Conservation (phyloP, 2,888 invertebrate genomes). For the Lasioglossum calceatum region DNA sequence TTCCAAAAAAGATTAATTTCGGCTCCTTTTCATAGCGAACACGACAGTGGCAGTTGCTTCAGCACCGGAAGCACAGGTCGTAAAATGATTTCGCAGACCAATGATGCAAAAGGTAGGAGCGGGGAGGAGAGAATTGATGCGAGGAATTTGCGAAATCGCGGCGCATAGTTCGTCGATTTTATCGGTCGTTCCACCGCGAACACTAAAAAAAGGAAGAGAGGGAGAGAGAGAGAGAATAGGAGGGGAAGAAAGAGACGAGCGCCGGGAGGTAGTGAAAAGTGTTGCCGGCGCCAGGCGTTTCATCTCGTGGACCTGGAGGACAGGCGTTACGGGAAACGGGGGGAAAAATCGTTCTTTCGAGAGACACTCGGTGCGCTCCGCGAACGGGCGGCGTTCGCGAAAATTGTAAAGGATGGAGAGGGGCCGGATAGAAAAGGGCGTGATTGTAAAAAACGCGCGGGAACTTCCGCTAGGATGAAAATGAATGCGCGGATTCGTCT, state of each 20-base stretch:
- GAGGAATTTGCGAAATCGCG: not conserved
- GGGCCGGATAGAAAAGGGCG: constrained; percentile 42
- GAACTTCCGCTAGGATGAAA: constrained; percentile 60
- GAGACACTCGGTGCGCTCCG: constrained; percentile 11
- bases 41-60: not conserved
- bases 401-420: constrained; percentile 49
- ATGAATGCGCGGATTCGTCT: constrained; percentile 61
- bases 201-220: not conserved
- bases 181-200: not conserved
- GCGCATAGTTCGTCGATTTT: not conserved
- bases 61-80: not conserved
- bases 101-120: not conserved
- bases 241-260: not conserved
- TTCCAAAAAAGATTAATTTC: not conserved
- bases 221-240: not conserved
- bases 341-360: constrained; percentile 33
- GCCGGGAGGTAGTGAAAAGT: not conserved
- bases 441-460: constrained; percentile 68
- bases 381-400: constrained; percentile 2
- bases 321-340: not conserved
- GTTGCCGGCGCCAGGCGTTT: not conserved
- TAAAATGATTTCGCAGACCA: constrained; percentile 26
- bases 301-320: constrained; percentile 2
- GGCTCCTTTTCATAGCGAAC: not conserved
- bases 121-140: not conserved